A percentile compares a stretch with the other conserved stretches of the same genome.
Evolutionary conservation across 2,797 vertebrate species (phyloP).

Genomic region (Onychomys arenicola): DNA sequence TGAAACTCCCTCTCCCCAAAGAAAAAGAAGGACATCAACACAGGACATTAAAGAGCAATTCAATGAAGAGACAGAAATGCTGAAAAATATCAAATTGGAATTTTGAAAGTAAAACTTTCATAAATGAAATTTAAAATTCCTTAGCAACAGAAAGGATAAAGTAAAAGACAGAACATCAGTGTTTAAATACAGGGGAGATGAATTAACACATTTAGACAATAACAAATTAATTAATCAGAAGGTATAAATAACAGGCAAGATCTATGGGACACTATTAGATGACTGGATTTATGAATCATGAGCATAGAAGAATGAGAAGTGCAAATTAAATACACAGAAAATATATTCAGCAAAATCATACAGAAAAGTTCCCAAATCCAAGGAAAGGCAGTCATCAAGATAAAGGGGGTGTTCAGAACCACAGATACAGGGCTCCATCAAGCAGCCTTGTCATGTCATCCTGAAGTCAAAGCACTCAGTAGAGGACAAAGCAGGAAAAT

Average conservation of each 20-base stretch:
- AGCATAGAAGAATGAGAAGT: neutral
- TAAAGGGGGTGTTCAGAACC: neutral
- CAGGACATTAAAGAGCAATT: neutral
- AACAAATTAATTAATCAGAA: neutral
- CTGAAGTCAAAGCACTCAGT: neutral
- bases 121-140: neutral
- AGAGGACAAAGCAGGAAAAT: neutral
- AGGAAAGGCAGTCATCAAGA: neutral
- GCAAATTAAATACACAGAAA: neutral
- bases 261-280: neutral
- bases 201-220: neutral
- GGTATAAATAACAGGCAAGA: neutral
- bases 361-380: neutral
- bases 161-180: neutral
- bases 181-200: neutral
- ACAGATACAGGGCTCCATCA: too few species aligned
- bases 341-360: neutral
- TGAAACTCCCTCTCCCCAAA: too few species aligned
- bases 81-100: neutral
- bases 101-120: neutral
- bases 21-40: neutral
- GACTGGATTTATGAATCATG: too few species aligned
- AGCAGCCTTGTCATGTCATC: too few species aligned
- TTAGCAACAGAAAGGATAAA: neutral
- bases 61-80: neutral